Conservation (phyloP, 2,797 vertebrate species). For the Perodicticus potto region DNA sequence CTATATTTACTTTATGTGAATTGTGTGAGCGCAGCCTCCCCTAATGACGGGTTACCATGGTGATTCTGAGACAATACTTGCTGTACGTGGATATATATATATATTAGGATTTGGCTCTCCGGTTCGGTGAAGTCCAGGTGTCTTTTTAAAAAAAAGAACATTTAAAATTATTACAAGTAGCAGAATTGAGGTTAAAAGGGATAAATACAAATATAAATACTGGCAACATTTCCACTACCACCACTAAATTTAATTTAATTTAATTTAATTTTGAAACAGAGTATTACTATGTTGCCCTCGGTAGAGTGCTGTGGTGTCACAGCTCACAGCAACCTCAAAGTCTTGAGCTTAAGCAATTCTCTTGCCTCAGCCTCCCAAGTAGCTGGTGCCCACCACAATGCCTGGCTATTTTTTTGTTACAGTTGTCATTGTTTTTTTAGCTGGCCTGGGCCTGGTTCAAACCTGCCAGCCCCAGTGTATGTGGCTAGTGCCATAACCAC, state of each 20-base stretch:
- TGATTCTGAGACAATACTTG: conserved; percentile 64
- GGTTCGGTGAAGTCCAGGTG: conserved; percentile 24
- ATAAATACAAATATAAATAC: conserved; percentile 51
- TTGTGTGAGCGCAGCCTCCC: neutral
- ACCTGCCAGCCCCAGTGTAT: too few species aligned
- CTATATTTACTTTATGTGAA: neutral
- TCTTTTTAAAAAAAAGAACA: conserved; percentile 54
- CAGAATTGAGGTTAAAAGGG: conserved; percentile 8
- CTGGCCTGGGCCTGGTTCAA: too few species aligned
- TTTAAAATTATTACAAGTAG: conserved; percentile 62
- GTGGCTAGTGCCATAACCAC: too few species aligned
- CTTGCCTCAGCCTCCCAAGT: too few species aligned
- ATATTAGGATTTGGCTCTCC: conserved; percentile 40
- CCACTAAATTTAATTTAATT: conserved; percentile 58
- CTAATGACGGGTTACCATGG: conserved; percentile 61
- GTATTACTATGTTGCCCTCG: too few species aligned
- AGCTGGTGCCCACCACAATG: too few species aligned
- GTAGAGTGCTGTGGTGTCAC: too few species aligned
- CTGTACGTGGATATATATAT: conserved; percentile 12
- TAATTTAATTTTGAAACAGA: neutral
- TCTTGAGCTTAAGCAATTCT: too few species aligned
- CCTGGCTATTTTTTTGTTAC: too few species aligned
- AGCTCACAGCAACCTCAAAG: too few species aligned
- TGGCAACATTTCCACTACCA: conserved; percentile 30
- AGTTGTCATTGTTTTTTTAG: too few species aligned